phyloP scores from a whole-genome alignment of 37 sponge, comb jelly and placozoan genomes.

The Diacarnus erythraeanus region DNA sequence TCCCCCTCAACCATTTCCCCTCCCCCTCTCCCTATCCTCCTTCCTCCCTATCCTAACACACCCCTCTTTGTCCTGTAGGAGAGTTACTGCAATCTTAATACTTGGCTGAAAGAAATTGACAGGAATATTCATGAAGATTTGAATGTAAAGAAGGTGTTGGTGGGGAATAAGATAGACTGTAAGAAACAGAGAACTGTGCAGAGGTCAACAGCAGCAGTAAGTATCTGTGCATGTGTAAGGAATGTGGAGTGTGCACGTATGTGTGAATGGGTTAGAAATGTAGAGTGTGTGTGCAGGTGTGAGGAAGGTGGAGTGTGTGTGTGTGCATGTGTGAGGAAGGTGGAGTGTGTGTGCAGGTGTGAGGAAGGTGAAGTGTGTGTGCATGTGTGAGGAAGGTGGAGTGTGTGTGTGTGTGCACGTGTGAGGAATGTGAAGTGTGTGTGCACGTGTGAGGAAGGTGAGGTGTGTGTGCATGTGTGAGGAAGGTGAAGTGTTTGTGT shows the following conservation, averaged over 20 bases:
- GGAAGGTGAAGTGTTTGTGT: no score
- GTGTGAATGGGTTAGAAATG: not conserved
- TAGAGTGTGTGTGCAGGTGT: not conserved
- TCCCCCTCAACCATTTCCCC: slow-evolving; percentile 12
- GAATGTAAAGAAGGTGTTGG: not conserved
- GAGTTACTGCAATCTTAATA: not conserved
- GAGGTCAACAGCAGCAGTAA: not conserved
- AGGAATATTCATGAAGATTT: not conserved
- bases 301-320: not conserved
- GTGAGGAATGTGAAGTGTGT: no score
- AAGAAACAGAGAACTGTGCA: not conserved
- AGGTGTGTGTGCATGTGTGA: no score
- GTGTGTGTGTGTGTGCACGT: no score
- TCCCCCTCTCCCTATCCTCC: slow-evolving; percentile 27
- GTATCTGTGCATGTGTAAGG: not conserved
- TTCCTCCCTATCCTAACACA: not conserved
- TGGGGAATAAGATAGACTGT: slow-evolving; percentile 14
- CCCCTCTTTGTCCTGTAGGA: not conserved
- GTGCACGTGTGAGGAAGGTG: no score
- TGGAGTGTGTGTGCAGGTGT: no score
- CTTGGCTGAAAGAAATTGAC: slow-evolving; percentile 17
- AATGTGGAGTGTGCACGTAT: no score
- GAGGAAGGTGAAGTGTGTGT: no score
- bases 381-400: no score
- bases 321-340: not conserved